phyloP scores from a whole-genome alignment of 2,888 invertebrate species.

The Ischnus inquisitorius region DNA sequence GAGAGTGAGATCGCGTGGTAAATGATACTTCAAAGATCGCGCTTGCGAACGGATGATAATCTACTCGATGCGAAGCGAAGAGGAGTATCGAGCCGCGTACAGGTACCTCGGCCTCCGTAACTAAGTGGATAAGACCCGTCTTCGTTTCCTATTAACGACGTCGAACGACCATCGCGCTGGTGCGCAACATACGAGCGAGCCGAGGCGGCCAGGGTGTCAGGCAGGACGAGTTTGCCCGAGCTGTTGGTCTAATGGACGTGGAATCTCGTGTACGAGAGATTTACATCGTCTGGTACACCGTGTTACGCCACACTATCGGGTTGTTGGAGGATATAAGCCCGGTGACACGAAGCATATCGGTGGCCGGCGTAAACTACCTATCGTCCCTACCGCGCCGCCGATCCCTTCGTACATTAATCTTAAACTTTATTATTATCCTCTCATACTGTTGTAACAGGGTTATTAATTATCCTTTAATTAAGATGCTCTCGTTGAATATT shows the following conservation, averaged over 20 bases:
- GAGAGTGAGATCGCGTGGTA: conserved; percentile 24
- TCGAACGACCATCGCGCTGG: conserved; percentile 38
- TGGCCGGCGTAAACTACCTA: background rate
- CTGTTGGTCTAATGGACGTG: conserved; percentile 57
- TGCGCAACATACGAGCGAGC: conserved; percentile 35
- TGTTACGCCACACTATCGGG: conserved; percentile 37
- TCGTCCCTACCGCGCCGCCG: background rate
- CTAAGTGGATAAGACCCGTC: conserved; percentile 66
- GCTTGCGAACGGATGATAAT: conserved; percentile 36
- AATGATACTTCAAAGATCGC: conserved; percentile 45
- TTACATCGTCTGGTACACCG: conserved; percentile 30
- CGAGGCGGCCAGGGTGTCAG: conserved; percentile 6
- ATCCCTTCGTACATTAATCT: conserved; percentile 40
- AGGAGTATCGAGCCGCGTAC: conserved; percentile 31
- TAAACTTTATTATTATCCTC: conserved; percentile 35
- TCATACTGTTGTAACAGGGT: conserved; percentile 8
- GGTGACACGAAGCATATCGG: conserved; percentile 26
- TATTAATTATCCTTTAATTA: conserved; percentile 45
- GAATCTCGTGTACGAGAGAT: conserved; percentile 46
- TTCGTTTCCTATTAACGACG: conserved; percentile 64
- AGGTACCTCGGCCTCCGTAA: conserved; percentile 45
- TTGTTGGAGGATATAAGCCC: background rate
- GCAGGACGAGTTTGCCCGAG: conserved; percentile 44
- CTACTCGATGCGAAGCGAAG: conserved; percentile 43
- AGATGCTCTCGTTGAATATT: background rate